Evolutionary conservation across 2,113 vertebrate species (phyloP).

Genomic region (Origma solitaria): DNA sequence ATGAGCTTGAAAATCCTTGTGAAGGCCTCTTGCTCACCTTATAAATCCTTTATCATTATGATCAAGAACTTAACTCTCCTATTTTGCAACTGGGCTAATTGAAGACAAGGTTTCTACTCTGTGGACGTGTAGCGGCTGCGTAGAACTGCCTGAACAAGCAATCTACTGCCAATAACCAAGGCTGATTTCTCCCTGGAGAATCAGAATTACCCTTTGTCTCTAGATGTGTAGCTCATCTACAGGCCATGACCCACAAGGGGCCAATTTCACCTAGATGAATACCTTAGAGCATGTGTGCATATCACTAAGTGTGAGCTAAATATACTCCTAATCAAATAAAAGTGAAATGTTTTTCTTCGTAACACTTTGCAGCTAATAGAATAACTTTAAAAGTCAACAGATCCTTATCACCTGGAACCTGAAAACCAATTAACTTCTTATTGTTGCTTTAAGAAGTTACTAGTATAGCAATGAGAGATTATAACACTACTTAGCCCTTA

Average conservation of each 20-base stretch:
- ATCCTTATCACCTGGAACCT: constrained; percentile 42
- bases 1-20: background rate
- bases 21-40: background rate
- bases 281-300: background rate
- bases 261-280: constrained; percentile 17
- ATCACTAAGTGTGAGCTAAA: background rate
- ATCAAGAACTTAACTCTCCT: background rate
- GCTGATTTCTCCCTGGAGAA: constrained; percentile 33
- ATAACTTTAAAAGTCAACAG: constrained; percentile 48
- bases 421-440: constrained; percentile 62
- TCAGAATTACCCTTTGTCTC: constrained; percentile 26
- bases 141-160: constrained; percentile 27
- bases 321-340: constrained; percentile 26
- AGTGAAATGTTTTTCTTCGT: background rate
- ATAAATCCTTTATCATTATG: background rate
- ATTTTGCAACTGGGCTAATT: background rate
- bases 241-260: constrained; percentile 19
- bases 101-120: background rate
- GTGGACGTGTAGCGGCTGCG: background rate
- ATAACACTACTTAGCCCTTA: constrained; percentile 36
- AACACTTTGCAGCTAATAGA: constrained; percentile 10
- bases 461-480: constrained; percentile 29
- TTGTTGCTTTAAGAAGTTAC: constrained; percentile 45
- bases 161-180: constrained; percentile 4
- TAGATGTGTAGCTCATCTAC: background rate